phyloP scores from a whole-genome alignment of 2,113 vertebrate genomes.

The Plestiodon gilberti region DNA sequence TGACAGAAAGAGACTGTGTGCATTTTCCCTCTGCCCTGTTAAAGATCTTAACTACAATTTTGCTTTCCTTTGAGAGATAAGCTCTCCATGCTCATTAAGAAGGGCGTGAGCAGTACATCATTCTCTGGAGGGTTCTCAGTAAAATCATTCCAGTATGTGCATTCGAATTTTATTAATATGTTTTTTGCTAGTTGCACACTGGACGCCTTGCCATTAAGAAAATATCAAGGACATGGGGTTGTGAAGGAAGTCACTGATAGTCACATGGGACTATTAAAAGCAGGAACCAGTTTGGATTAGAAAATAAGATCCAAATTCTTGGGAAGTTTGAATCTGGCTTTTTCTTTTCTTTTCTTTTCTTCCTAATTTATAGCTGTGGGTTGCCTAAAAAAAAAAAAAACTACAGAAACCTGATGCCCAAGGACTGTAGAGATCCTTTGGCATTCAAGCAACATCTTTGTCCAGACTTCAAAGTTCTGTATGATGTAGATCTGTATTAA shows the following conservation, averaged over 20 bases:
- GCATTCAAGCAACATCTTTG: background rate
- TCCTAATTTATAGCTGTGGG: background rate
- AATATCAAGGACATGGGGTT: slow-evolving; percentile 13
- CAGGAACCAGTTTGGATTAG: background rate
- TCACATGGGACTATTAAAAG: background rate
- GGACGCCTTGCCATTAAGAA: background rate
- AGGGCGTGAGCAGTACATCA: background rate
- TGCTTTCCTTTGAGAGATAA: slow-evolving; percentile 10
- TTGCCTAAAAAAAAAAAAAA: background rate
- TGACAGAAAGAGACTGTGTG: background rate
- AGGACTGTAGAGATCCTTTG: background rate
- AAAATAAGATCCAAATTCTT: slow-evolving; percentile 7
- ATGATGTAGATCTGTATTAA: background rate
- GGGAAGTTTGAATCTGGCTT: background rate
- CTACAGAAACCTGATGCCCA: background rate
- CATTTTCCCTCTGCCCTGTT: background rate
- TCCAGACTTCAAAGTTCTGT: background rate
- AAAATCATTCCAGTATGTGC: slow-evolving; percentile 10
- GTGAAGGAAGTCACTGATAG: slow-evolving; percentile 18
- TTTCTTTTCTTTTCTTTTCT: background rate
- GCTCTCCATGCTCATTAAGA: background rate
- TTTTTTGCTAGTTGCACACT: background rate
- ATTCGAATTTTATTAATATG: background rate
- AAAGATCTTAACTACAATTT: slow-evolving; percentile 23
- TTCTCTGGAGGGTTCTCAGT: slow-evolving; percentile 1